These are phyloP conservation scores for Meliscaeva auricollis DNA, from an alignment of 2,888 invertebrate species.

Conservation along the genomic window DNA sequence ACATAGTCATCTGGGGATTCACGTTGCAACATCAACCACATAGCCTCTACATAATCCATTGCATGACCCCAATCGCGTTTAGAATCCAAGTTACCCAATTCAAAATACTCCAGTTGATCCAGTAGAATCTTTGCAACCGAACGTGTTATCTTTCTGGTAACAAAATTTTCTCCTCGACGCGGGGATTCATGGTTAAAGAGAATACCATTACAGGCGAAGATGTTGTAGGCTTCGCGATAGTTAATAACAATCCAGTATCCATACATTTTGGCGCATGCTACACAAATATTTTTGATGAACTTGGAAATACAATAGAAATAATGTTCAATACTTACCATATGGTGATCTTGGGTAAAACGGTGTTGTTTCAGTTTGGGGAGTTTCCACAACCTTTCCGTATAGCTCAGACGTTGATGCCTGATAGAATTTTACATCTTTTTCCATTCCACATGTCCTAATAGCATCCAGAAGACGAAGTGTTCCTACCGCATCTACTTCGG, in stretches of 20 bases:
- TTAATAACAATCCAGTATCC: slow-evolving; percentile 98
- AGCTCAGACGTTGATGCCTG: slow-evolving; percentile 98
- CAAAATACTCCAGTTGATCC: slow-evolving; percentile 92
- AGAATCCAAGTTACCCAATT: slow-evolving; percentile 97
- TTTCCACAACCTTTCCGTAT: slow-evolving; percentile 96
- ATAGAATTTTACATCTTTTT: slow-evolving; percentile 93
- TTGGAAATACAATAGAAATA: not conserved
- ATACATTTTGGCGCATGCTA: slow-evolving; percentile 97
- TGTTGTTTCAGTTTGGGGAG: slow-evolving; percentile 96
- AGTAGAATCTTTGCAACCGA: slow-evolving; percentile 98
- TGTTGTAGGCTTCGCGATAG: slow-evolving; percentile 97
- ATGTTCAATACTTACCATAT: slow-evolving; percentile 91
- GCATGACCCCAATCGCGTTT: slow-evolving; percentile 99
- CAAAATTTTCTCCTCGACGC: slow-evolving; percentile 98
- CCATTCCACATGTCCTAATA: slow-evolving; percentile 94
- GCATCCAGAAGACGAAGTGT: slow-evolving; percentile 96
- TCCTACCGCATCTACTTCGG: slow-evolving; percentile 98
- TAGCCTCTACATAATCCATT: slow-evolving; percentile 98
- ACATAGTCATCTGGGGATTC: slow-evolving; percentile 97
- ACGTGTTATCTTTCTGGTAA: slow-evolving; percentile 98
- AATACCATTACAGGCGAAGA: slow-evolving; percentile 98
- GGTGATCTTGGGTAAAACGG: slow-evolving; percentile 98
- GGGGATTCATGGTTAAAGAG: slow-evolving; percentile 99
- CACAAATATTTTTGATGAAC: not conserved
- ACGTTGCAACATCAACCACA: slow-evolving; percentile 99